Percentiles rank a stretch among this genome's conserved stretches.
These are phyloP conservation scores for Danio kyathit DNA, from an alignment of 2,797 vertebrate genomes.

Conservation along the genomic window DNA sequence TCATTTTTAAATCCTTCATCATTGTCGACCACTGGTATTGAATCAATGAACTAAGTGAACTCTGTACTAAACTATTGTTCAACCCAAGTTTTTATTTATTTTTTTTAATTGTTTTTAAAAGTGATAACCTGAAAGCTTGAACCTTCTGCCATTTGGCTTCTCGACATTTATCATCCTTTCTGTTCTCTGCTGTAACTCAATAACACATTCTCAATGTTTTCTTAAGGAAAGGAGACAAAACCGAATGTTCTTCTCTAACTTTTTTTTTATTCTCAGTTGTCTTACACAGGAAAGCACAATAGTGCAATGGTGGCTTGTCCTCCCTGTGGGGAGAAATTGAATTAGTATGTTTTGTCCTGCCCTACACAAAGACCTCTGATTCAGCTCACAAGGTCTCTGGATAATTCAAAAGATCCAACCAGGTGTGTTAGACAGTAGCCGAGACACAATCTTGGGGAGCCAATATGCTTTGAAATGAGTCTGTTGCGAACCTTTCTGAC, in stretches of 20 bases:
- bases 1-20: too few relatives aligned
- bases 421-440: conserved; percentile 43
- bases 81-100: not conserved
- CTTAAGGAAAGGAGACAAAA: conserved; percentile 1
- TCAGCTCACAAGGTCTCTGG: conserved; percentile 53
- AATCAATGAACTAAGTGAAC: not conserved
- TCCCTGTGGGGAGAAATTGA: conserved; percentile 30
- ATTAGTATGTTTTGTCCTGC: conserved; percentile 49
- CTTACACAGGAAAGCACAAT: not conserved
- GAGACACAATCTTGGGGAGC: not conserved
- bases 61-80: not conserved
- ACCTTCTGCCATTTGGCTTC: not conserved
- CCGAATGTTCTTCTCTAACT: not conserved
- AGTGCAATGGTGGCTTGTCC: conserved; percentile 31
- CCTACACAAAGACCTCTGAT: conserved; percentile 48
- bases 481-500: conserved; percentile 20
- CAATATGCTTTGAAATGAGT: conserved; percentile 24
- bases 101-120: not conserved
- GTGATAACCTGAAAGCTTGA: not conserved
- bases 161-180: not conserved
- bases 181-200: not conserved
- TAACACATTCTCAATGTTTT: not conserved
- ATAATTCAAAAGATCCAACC: conserved; percentile 46
- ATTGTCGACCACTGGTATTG: too few relatives aligned
- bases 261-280: not conserved